phyloP scores from a whole-genome alignment of 2,888 invertebrate genomes.

The Andrena bicolor region DNA sequence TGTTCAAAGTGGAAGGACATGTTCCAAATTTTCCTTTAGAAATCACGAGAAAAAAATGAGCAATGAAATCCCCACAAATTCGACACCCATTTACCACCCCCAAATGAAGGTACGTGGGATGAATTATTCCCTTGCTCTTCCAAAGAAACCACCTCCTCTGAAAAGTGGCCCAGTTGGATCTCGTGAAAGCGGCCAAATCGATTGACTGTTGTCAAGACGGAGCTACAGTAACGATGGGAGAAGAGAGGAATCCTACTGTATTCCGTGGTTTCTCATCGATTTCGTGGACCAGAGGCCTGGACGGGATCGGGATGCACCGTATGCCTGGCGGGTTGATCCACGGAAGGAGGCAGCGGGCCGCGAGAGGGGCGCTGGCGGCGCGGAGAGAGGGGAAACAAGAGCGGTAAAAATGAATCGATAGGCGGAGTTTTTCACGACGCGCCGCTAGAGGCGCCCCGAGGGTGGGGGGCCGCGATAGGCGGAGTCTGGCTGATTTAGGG shows the following conservation, averaged over 20 bases:
- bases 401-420: conserved; percentile 85
- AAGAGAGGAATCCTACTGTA: neutral
- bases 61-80: too few species aligned
- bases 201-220: neutral
- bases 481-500: conserved; percentile 85
- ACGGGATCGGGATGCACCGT: conserved; percentile 41
- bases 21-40: too few species aligned
- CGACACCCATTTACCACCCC: too few species aligned
- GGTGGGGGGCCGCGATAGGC: conserved; percentile 80
- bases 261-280: conserved; percentile 33
- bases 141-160: too few species aligned
- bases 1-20: too few species aligned
- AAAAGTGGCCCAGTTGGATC: too few species aligned
- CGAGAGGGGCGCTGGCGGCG: conserved; percentile 14
- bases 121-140: too few species aligned
- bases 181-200: too few species aligned
- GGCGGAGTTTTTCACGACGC: conserved; percentile 84
- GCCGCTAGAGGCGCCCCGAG: conserved; percentile 77
- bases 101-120: too few species aligned
- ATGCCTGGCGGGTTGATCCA: conserved; percentile 30
- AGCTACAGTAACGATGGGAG: neutral
- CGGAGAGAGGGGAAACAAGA: conserved; percentile 75
- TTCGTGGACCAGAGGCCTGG: conserved; percentile 22
- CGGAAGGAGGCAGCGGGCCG: conserved; percentile 35
- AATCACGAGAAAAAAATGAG: too few species aligned